These are phyloP conservation scores for Helicolenus hilgendorfi DNA, from an alignment of 2,797 vertebrate genomes.

Conservation along the genomic window DNA sequence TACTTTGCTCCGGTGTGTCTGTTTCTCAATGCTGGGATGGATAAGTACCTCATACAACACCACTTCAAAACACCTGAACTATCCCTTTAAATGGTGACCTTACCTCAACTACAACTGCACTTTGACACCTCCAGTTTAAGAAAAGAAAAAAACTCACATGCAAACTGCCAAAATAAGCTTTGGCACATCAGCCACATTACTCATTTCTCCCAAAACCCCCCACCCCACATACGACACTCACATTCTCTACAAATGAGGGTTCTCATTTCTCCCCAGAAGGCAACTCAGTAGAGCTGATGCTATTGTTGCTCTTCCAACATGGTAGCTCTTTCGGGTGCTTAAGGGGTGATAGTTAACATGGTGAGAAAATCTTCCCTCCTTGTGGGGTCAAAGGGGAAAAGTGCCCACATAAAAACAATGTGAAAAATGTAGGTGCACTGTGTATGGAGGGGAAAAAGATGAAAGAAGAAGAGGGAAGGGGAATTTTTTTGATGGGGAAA, in stretches of 20 bases:
- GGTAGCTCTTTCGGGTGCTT: slow-evolving; percentile 16
- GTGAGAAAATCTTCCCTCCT: slow-evolving; percentile 21
- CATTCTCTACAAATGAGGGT: slow-evolving; percentile 12
- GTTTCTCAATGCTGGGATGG: too few relatives aligned
- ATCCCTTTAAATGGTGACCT: neutral
- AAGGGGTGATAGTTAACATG: slow-evolving; percentile 18
- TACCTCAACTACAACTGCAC: neutral
- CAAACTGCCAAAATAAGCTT: neutral
- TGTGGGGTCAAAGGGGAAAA: slow-evolving; percentile 17
- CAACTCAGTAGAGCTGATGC: slow-evolving; percentile 13
- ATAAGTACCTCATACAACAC: too few relatives aligned
- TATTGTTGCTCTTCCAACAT: slow-evolving; percentile 23
- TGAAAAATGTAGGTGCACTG: slow-evolving; percentile 2
- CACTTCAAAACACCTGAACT: too few relatives aligned
- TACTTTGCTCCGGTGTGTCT: too few relatives aligned
- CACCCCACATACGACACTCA: neutral
- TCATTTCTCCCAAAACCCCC: neutral
- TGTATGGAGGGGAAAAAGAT: neutral
- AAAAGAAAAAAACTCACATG: neutral
- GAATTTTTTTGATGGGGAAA: slow-evolving; percentile 4
- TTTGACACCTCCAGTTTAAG: neutral
- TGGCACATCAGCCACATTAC: neutral
- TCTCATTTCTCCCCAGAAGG: slow-evolving; percentile 45
- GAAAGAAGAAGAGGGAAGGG: neutral
- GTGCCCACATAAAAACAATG: neutral